phyloP scores from a whole-genome alignment of 2,113 vertebrate genomes.

The Onychostruthus taczanowskii region DNA sequence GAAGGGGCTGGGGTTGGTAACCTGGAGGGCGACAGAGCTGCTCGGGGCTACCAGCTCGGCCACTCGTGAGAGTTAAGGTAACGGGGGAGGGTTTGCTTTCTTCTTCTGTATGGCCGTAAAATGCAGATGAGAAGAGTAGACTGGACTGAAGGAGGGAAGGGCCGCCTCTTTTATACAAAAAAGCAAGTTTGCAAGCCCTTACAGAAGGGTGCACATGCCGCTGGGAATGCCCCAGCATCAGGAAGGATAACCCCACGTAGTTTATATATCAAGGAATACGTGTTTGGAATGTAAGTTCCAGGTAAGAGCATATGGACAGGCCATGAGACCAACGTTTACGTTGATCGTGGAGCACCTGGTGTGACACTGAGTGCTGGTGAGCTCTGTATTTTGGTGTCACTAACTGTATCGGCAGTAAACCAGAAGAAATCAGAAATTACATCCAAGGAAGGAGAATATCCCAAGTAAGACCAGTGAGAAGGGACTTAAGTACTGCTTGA shows the following conservation, averaged over 20 bases:
- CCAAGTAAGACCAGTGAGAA: background rate
- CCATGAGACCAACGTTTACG: background rate
- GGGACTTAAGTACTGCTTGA: background rate
- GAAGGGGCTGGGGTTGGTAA: background rate
- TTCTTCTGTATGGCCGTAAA: background rate
- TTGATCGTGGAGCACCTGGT: background rate
- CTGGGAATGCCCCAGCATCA: background rate
- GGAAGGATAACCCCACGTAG: background rate
- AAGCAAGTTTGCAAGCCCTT: background rate
- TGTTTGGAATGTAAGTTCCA: background rate
- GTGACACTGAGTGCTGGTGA: background rate
- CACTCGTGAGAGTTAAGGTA: background rate
- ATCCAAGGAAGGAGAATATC: background rate
- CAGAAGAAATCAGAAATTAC: background rate
- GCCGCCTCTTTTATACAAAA: background rate
- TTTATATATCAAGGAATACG: accelerated
- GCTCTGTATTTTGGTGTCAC: background rate
- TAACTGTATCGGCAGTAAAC: background rate
- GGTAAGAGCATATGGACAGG: background rate
- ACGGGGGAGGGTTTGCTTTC: background rate
- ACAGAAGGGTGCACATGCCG: background rate
- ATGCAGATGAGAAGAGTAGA: background rate
- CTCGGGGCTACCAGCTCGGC: background rate
- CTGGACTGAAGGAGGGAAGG: background rate
- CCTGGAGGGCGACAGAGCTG: background rate